Evolutionary conservation across 2,888 invertebrate species (phyloP).

Genomic region (Scaeva pyrastri): DNA sequence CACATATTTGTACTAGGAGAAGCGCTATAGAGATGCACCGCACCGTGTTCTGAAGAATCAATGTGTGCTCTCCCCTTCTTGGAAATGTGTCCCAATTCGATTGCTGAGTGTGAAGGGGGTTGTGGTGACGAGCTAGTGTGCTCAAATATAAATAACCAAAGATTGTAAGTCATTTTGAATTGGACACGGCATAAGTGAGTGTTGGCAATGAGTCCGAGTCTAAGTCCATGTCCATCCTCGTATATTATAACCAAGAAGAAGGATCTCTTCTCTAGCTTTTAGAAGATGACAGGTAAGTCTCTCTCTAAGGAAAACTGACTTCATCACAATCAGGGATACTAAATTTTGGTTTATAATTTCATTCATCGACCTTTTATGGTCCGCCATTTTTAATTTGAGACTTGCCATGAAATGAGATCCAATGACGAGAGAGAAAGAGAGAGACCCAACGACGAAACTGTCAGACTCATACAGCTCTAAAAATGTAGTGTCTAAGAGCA

Average conservation of each 20-base stretch:
- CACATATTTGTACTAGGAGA: background rate
- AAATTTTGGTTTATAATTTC: no score
- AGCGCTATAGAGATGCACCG: slow-evolving; percentile 25
- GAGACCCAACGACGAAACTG: no score
- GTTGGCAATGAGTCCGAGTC: slow-evolving; percentile 37
- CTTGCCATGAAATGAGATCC: no score
- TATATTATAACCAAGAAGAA: background rate
- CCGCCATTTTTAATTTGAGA: no score
- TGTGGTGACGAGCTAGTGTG: background rate
- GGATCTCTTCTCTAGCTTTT: background rate
- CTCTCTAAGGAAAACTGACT: no score
- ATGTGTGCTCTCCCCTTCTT: slow-evolving; percentile 43
- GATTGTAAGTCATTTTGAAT: slow-evolving; percentile 70
- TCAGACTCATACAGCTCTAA: no score
- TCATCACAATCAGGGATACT: no score
- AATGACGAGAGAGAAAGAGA: no score
- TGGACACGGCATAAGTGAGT: slow-evolving; percentile 67
- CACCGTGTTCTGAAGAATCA: slow-evolving; percentile 27
- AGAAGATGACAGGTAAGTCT: background rate
- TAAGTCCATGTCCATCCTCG: background rate
- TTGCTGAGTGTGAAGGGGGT: no score
- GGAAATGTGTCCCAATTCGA: slow-evolving; percentile 38
- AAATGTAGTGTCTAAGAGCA: no score
- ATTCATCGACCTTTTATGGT: no score
- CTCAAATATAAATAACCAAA: slow-evolving; percentile 63